These are phyloP conservation scores for Magallana nippona DNA, from an alignment of 2,888 invertebrate genomes.

Conservation along the genomic window DNA sequence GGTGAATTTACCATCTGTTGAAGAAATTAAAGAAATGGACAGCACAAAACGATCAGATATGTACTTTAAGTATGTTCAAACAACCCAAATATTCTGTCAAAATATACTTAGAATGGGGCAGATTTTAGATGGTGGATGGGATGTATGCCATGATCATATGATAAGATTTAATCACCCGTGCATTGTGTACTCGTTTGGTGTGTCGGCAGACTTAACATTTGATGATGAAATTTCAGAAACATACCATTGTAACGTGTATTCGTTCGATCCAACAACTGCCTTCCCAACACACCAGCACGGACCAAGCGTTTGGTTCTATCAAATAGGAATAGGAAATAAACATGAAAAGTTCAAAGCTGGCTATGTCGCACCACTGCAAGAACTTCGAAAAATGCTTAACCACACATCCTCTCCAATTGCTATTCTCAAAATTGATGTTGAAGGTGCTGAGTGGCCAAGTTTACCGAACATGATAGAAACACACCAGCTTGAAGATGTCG, in stretches of 20 bases:
- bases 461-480: neutral
- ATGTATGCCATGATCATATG: neutral
- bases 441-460: neutral
- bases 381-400: neutral
- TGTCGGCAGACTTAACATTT: neutral
- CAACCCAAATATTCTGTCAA: neutral
- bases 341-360: neutral
- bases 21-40: neutral
- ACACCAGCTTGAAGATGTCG: neutral
- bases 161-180: neutral
- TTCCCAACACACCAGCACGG: neutral
- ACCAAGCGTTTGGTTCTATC: neutral
- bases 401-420: neutral
- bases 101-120: neutral
- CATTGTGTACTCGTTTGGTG: neutral
- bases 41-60: neutral
- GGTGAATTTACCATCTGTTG: neutral
- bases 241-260: neutral
- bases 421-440: constrained; percentile 9
- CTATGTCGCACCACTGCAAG: neutral
- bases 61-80: neutral
- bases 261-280: neutral
- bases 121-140: neutral
- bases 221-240: neutral
- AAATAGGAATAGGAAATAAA: neutral